phyloP scores from a whole-genome alignment of 2,113 vertebrate genomes.

The Philantomba maxwellii region DNA sequence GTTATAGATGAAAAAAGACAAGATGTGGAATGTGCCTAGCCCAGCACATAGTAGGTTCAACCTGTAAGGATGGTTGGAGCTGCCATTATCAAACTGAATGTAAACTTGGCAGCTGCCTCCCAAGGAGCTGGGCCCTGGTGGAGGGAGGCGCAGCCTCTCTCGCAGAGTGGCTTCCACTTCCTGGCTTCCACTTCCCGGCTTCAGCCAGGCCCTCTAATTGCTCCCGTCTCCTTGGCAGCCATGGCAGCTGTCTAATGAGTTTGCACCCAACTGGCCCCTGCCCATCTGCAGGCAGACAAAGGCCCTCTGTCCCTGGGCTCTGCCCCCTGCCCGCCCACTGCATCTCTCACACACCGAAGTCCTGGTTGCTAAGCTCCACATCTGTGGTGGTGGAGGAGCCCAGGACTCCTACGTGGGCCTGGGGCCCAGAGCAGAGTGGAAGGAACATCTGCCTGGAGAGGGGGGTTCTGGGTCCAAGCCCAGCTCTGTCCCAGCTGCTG shows the following conservation, averaged over 20 bases:
- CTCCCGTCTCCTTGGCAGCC: constrained; percentile 52
- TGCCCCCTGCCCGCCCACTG: background rate
- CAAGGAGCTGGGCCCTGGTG: background rate
- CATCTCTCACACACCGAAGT: background rate
- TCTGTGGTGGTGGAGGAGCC: background rate
- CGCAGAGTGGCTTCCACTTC: background rate
- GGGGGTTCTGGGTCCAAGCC: background rate
- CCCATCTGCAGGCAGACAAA: constrained; percentile 67
- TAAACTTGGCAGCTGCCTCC: background rate
- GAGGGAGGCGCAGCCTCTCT: background rate
- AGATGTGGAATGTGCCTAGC: background rate
- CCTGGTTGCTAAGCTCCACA: background rate
- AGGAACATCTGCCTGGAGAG: background rate
- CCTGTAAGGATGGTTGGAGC: background rate
- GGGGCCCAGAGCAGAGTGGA: background rate
- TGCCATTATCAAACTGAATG: background rate
- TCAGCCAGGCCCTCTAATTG: constrained; percentile 38
- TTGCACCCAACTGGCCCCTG: constrained; percentile 50
- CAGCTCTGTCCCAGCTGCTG: background rate
- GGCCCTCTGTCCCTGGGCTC: constrained; percentile 52
- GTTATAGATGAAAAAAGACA: background rate
- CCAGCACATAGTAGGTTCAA: background rate
- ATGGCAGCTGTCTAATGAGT: constrained; percentile 48
- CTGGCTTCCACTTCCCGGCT: constrained; percentile 27
- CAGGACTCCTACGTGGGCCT: background rate